Evolutionary conservation across 2,797 vertebrate species (phyloP).

Genomic region (Tenualosa thibaudeaui): DNA sequence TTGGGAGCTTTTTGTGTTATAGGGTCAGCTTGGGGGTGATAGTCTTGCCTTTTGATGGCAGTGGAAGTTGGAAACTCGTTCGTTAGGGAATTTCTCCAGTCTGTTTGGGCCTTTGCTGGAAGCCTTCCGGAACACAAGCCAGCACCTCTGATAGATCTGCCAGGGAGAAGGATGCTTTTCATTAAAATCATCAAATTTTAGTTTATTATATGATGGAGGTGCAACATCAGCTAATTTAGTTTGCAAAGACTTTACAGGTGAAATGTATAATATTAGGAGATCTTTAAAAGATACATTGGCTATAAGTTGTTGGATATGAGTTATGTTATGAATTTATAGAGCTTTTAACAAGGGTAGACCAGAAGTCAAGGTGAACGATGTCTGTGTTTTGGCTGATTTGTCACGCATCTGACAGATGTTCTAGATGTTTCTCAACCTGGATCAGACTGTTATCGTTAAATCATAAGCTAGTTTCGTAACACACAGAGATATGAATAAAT

Average conservation of each 20-base stretch:
- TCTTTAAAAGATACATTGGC: background rate
- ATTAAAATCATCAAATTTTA: background rate
- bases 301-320: background rate
- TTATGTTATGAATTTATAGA: background rate
- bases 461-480: conserved; percentile 13
- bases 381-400: background rate
- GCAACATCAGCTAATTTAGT: background rate
- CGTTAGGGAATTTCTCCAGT: conserved; percentile 83
- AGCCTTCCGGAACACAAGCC: conserved; percentile 83
- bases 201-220: background rate
- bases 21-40: background rate
- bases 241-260: background rate
- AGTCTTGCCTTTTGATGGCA: conserved; percentile 73
- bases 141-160: conserved; percentile 83
- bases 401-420: background rate
- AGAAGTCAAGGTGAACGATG: background rate
- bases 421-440: background rate
- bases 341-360: background rate
- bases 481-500: background rate
- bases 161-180: background rate
- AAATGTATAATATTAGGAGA: background rate
- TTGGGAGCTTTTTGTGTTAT: background rate
- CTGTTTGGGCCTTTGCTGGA: conserved; percentile 83
- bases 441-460: conserved; percentile 15
- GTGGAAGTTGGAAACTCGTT: conserved; percentile 80